Conservation (phyloP, 2,797 vertebrate species). For the Oreonectes daqikongensis region DNA sequence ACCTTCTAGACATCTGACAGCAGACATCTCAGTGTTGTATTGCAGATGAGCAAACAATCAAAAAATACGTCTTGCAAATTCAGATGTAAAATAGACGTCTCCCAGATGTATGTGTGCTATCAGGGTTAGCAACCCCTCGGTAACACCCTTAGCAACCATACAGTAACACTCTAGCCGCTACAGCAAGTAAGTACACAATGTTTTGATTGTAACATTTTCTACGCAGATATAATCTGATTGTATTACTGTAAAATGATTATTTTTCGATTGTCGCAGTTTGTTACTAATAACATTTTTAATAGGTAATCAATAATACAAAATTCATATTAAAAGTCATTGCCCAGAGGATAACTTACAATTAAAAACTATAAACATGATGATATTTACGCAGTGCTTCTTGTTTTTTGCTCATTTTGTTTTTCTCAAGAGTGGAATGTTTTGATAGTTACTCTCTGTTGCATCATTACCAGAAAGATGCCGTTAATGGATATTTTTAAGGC, state of each 20-base stretch:
- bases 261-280: neutral
- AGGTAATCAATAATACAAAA: constrained; percentile 37
- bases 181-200: no score
- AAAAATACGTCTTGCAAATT: no score
- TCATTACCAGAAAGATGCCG: constrained; percentile 42
- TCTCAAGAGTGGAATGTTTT: constrained; percentile 12
- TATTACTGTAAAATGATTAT: neutral
- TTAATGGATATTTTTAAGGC: constrained; percentile 38
- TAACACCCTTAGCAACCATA: neutral
- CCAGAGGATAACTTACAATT: neutral
- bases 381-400: constrained; percentile 2
- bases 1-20: no score
- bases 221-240: neutral
- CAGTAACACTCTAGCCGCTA: no score
- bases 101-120: no score
- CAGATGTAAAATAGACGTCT: no score
- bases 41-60: no score
- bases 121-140: no score
- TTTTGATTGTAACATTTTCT: no score
- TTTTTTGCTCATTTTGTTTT: constrained; percentile 11
- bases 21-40: no score
- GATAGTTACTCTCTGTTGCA: constrained; percentile 41
- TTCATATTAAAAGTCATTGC: neutral
- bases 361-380: constrained; percentile 21
- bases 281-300: constrained; percentile 11